These are phyloP conservation scores for Gastrophryne carolinensis DNA, from an alignment of 2,797 vertebrate species.

Conservation along the genomic window DNA sequence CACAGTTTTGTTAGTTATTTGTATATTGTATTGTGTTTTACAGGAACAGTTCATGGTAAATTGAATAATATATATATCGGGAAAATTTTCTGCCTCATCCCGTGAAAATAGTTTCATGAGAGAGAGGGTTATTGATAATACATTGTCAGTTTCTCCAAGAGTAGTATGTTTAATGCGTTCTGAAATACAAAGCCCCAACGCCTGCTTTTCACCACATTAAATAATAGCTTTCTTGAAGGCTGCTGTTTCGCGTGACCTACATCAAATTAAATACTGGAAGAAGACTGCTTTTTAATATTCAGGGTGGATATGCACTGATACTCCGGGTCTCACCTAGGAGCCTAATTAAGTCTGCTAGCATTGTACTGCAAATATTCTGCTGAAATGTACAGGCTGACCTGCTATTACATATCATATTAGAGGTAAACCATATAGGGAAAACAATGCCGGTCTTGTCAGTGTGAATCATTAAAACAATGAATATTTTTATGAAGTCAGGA, in stretches of 20 bases:
- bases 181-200: background rate
- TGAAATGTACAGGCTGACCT: conserved; percentile 53
- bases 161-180: conserved; percentile 4
- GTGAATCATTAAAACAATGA: background rate
- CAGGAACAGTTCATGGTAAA: too few species aligned
- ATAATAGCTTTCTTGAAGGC: conserved; percentile 58
- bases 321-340: conserved; percentile 56
- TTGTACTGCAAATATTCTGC: conserved; percentile 55
- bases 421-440: conserved; percentile 27
- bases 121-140: background rate
- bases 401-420: conserved; percentile 42
- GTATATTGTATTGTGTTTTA: too few species aligned
- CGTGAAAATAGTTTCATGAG: background rate
- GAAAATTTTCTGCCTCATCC: background rate
- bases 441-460: conserved; percentile 7
- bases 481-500: background rate
- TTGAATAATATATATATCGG: background rate
- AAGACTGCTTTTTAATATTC: conserved; percentile 57
- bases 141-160: conserved; percentile 4
- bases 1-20: too few species aligned
- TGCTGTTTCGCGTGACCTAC: conserved; percentile 53
- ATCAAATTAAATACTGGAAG: conserved; percentile 54
- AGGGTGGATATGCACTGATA: conserved; percentile 57
- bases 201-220: conserved; percentile 52
- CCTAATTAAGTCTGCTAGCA: conserved; percentile 58